Evolutionary conservation across 2,113 vertebrate genomes (phyloP).

Genomic region (Barnardius zonarius): DNA sequence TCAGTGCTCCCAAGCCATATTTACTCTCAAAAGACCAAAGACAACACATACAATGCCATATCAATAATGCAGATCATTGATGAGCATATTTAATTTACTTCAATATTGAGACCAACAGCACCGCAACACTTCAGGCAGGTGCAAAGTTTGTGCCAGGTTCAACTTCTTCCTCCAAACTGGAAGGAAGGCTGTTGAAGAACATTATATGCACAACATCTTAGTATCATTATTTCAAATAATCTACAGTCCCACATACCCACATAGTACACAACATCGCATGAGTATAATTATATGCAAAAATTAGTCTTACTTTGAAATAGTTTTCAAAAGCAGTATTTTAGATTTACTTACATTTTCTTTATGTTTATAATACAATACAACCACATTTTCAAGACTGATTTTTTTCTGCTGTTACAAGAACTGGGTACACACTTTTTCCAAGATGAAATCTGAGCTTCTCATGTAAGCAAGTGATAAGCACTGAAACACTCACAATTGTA

Average conservation of each 20-base stretch:
- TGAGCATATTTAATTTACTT: background rate
- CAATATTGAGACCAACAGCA: background rate
- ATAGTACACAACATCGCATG: fast-evolving
- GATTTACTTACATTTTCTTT: background rate
- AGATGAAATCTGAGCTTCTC: background rate
- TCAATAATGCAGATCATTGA: background rate
- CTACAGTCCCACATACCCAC: background rate
- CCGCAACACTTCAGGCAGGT: background rate
- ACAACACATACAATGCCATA: background rate
- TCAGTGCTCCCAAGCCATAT: background rate
- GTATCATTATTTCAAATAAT: background rate
- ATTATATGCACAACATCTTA: background rate
- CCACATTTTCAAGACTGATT: background rate
- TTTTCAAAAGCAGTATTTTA: background rate
- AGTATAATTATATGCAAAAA: background rate
- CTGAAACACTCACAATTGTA: background rate
- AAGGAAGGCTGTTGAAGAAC: background rate
- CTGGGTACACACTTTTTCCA: background rate
- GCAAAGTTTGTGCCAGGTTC: background rate
- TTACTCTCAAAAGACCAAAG: background rate
- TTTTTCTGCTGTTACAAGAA: background rate
- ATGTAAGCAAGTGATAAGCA: background rate
- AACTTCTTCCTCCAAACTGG: background rate
- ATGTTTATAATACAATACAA: background rate
- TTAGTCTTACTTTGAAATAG: background rate